Base-by-base conservation (phyloP, 2,888 invertebrate genomes). In the Parnassius apollo region DNA sequence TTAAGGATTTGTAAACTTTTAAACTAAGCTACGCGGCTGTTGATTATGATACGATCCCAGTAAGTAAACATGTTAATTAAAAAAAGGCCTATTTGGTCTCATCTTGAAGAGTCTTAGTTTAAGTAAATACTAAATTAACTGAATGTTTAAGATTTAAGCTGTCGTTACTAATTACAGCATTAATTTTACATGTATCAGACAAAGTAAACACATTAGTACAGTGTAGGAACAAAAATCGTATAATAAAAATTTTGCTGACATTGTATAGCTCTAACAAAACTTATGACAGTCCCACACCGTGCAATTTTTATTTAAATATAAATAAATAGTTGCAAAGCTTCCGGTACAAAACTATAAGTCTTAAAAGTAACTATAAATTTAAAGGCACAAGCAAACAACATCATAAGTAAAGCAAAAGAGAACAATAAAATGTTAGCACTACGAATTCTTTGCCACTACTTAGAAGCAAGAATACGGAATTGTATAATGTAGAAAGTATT, bases 311-410 rank as follows among this genome's bases (percentile, higher is more conserved):
- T 42, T 13, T 22, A 8, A 62, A 55, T 50, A 45, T 57, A 12
- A 45, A 45, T 44, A 25, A 45, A 51, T 44, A 25, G n/a, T n/a
- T n/a, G 57, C 25, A 48, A 62, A 57, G 62, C 53, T 11, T 45
- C n/a, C 46, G 50, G 35, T 60, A 2, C 13, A 8, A n/a, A 48
- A 56, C 12, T 18, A 51, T 45, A 44, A 2, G n/a, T 0, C 4
- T 35, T 35, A 35, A 35, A 35, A 35, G 7, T 35, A 35, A 35
- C 35, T 35, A 35, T 35, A 35, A 4, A 4, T 44, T 48, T 4
- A 57, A 45, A 49, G 50, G 45, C 55, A 55, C 42, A 59, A 63
- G 63, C 59, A 48, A 55, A 51, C 46, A 49, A 51, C 18, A 51
- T 59, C 42, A 45, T 22, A 54, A 18, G 53, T 4, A 13, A 59